Conservation (phyloP, 2,888 invertebrate species). For the Dynastes tityus region DNA sequence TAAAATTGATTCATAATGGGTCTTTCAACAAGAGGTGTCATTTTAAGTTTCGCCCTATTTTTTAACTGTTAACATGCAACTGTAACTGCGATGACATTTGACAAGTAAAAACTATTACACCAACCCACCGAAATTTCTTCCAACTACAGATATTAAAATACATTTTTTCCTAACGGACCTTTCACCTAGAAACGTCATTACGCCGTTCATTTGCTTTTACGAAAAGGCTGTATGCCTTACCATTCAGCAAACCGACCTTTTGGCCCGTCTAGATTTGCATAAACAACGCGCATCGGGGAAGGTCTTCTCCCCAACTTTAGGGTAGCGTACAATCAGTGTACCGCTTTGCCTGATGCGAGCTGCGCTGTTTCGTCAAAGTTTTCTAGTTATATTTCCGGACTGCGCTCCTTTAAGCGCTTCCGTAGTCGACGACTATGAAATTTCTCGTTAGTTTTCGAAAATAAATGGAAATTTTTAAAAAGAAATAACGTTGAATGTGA, state of each 20-base stretch:
- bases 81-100: too few species aligned
- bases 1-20: too few species aligned
- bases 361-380: constrained; percentile 9
- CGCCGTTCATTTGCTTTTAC: constrained; percentile 32
- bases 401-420: neutral
- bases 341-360: neutral
- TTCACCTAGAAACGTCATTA: constrained; percentile 12
- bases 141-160: neutral
- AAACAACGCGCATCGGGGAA: neutral
- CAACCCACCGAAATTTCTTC: neutral
- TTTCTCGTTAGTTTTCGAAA: constrained; percentile 29
- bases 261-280: constrained; percentile 19
- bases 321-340: neutral
- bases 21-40: too few species aligned
- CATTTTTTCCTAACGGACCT: neutral
- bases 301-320: neutral
- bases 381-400: constrained; percentile 20
- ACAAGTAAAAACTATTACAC: neutral
- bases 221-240: neutral
- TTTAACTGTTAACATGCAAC: too few species aligned
- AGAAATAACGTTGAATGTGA: too few species aligned
- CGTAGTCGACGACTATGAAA: constrained; percentile 4
- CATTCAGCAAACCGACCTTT: neutral
- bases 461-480: neutral
- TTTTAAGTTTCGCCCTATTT: too few species aligned